phyloP scores from a whole-genome alignment of 2,797 vertebrate species.

The Lates japonicus region DNA sequence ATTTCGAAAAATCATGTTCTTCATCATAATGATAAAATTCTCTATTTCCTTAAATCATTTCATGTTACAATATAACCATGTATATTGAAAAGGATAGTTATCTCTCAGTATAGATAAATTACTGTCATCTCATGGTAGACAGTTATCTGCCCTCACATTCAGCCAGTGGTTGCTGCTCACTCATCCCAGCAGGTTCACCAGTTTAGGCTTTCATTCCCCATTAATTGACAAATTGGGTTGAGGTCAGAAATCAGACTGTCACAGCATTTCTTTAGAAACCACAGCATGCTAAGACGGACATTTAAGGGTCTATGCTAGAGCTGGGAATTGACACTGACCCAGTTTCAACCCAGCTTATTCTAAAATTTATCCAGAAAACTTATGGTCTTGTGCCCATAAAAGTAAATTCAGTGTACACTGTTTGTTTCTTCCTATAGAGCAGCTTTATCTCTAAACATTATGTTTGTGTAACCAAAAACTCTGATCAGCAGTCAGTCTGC shows the following conservation, averaged over 20 bases:
- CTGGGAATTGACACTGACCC: background rate
- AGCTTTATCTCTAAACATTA: constrained; percentile 22
- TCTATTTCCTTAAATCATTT: background rate
- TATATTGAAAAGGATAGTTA: background rate
- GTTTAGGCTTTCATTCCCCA: background rate
- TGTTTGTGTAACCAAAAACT: constrained; percentile 45
- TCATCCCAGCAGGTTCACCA: background rate
- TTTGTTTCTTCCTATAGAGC: constrained; percentile 17
- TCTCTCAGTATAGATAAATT: background rate
- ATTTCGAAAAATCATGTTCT: background rate
- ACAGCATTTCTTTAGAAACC: background rate
- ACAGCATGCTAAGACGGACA: background rate
- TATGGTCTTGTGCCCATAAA: background rate
- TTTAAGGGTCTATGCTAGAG: background rate
- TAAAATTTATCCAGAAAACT: background rate
- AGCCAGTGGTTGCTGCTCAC: background rate
- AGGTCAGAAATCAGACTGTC: background rate
- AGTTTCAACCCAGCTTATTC: background rate
- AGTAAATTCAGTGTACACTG: background rate
- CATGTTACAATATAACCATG: background rate
- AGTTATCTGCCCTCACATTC: background rate
- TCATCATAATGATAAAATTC: background rate
- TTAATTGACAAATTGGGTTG: background rate
- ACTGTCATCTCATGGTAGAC: background rate
- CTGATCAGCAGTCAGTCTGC: constrained; percentile 45